phyloP scores from a whole-genome alignment of 2,113 vertebrate species.

The Nothocercus nigrocapillus region DNA sequence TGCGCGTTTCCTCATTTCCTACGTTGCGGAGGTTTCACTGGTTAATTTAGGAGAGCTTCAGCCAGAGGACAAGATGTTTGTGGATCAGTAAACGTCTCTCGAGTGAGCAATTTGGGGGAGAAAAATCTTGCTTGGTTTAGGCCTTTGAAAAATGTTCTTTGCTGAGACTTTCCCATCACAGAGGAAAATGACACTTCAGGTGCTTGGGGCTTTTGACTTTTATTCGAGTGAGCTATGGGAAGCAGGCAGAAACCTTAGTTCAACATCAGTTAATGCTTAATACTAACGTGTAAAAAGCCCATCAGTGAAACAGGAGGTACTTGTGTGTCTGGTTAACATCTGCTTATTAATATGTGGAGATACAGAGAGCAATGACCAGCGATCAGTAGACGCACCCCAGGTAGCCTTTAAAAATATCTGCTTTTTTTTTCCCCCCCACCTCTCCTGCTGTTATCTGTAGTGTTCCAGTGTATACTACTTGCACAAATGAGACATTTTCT shows the following conservation, averaged over 20 bases:
- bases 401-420: not conserved
- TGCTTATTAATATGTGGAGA: no score
- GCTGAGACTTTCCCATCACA: not conserved
- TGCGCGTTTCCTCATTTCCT: not conserved
- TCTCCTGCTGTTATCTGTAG: not conserved
- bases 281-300: not conserved
- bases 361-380: not conserved
- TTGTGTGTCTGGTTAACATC: not conserved
- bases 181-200: not conserved
- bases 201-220: not conserved
- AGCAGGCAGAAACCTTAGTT: not conserved
- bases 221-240: not conserved
- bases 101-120: not conserved
- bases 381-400: not conserved
- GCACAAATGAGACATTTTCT: slow-evolving; percentile 30
- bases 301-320: not conserved
- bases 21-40: not conserved
- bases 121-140: not conserved
- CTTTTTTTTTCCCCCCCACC: not conserved
- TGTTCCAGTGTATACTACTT: not conserved
- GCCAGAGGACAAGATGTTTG: not conserved
- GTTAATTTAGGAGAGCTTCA: not conserved
- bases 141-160: not conserved
- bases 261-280: not conserved
- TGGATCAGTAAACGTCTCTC: slow-evolving; percentile 2